Evolutionary conservation across 2,888 invertebrate genomes (phyloP).

Genomic region (Neuroscelio doddi): DNA sequence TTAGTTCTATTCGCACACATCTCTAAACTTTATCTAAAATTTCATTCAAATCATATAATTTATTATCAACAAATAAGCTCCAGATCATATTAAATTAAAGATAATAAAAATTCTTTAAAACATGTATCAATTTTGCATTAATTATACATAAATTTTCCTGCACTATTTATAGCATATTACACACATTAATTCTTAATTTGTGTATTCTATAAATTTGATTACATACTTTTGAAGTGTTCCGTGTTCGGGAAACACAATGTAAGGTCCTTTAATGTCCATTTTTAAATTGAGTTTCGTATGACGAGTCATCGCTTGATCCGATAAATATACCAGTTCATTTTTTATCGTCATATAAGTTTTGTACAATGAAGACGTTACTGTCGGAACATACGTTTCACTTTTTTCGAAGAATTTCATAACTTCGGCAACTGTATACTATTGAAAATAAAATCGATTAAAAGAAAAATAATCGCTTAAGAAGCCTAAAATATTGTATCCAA

Average conservation of each 20-base stretch:
- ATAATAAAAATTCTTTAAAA: too few species aligned
- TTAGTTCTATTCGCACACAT: too few species aligned
- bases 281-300: constrained; percentile 80
- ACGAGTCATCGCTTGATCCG: constrained; percentile 74
- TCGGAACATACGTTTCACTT: constrained; percentile 73
- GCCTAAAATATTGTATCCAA: too few species aligned
- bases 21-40: too few species aligned
- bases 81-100: too few species aligned
- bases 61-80: too few species aligned
- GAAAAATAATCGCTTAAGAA: neutral
- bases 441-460: constrained; percentile 48
- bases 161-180: neutral
- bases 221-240: constrained; percentile 80
- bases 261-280: constrained; percentile 84
- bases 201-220: constrained; percentile 11
- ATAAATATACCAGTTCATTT: constrained; percentile 68
- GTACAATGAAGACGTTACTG: constrained; percentile 65
- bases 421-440: constrained; percentile 82
- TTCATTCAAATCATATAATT: too few species aligned
- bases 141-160: constrained; percentile 3
- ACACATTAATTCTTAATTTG: too few species aligned
- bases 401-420: constrained; percentile 81
- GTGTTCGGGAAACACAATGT: constrained; percentile 83
- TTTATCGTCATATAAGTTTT: constrained; percentile 58
- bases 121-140: too few species aligned